phyloP scores from a whole-genome alignment of 1,140 invertebrate genomes.

The Camponotus vicinus region DNA sequence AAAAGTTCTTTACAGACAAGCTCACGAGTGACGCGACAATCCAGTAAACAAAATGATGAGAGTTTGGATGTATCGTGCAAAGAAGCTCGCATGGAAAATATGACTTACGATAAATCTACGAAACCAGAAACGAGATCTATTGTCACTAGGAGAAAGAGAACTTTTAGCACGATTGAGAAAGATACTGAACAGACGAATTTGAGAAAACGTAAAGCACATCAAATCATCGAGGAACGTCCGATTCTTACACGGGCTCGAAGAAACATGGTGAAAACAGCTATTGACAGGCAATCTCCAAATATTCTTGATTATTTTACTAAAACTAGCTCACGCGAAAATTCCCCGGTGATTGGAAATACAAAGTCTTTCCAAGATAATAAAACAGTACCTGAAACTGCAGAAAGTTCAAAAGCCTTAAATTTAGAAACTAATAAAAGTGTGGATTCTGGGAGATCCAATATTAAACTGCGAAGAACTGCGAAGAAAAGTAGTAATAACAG shows the following conservation, averaged over 20 bases:
- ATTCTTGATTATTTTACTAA: neutral
- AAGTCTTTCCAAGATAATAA: neutral
- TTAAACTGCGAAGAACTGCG: neutral
- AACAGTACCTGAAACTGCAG: neutral
- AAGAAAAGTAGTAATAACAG: neutral
- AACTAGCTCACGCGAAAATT: neutral
- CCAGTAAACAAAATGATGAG: slow-evolving; percentile 18
- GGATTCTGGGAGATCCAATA: neutral
- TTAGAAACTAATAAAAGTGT: neutral
- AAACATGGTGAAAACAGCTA: neutral
- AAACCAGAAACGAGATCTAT: neutral
- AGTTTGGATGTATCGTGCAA: slow-evolving; percentile 34
- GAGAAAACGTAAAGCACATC: slow-evolving; percentile 29
- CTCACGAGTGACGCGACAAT: slow-evolving; percentile 19
- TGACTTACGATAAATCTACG: neutral
- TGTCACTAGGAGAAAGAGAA: slow-evolving; percentile 10
- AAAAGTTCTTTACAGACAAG: neutral
- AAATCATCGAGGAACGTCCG: neutral
- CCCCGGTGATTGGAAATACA: neutral
- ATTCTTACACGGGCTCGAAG: neutral
- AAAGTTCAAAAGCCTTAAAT: slow-evolving; percentile 7
- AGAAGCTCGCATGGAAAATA: neutral
- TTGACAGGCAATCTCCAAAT: neutral
- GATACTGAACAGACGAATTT: neutral
- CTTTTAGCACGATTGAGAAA: neutral